Base-by-base conservation (phyloP, 2,797 vertebrate genomes). In the Gobio occitaniae region DNA sequence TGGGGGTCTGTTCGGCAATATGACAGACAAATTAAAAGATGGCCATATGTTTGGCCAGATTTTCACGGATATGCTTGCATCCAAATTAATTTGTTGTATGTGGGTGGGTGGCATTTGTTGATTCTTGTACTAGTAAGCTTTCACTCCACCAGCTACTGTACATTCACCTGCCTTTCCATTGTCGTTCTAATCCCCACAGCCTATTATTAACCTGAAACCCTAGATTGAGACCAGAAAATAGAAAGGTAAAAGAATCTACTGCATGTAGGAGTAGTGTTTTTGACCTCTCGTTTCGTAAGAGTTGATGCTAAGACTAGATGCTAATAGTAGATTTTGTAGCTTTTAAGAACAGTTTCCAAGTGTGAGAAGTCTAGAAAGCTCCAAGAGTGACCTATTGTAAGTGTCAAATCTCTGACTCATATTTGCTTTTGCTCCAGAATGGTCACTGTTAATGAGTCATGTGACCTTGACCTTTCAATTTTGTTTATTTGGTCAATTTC, bases 11-110 rank as follows among this genome's bases (percentile, higher is more conserved):
- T 54, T 84, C 29, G 6, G 13, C 52, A 71, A 78, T 63, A 61
- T 71, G 38, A 84, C 83, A 71, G 29, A 56, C 66, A 71, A 47
- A 71, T 84, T 25, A 78, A 78, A 78, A 78, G 44, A 59, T 84
- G 75, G 21, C 17, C 81, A 76, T 76, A 52, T 75, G 70, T 47
- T 54, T 52, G 86, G 87, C 87, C 86, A 86, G 81, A 82, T 89
- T 89, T 89, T 92, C 83, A 84, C 88, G 66, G 90, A 86, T 86
- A 86, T 29, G 69, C 54, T 65, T 65, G 32, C 82, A n/a, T 80
- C 59, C 82, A 59, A 48, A 80, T 78, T 71, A 86, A 65, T 72
- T 90, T 88, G 89, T 85, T 87, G 86, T 88, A 6, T 32, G 75
- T 70, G 78, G 48, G 75, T 78, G 66, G 83, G 54, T 70, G 25